These are phyloP conservation scores for Stegostoma tigrinum DNA, from an alignment of 2,113 vertebrate species.

Conservation along the genomic window DNA sequence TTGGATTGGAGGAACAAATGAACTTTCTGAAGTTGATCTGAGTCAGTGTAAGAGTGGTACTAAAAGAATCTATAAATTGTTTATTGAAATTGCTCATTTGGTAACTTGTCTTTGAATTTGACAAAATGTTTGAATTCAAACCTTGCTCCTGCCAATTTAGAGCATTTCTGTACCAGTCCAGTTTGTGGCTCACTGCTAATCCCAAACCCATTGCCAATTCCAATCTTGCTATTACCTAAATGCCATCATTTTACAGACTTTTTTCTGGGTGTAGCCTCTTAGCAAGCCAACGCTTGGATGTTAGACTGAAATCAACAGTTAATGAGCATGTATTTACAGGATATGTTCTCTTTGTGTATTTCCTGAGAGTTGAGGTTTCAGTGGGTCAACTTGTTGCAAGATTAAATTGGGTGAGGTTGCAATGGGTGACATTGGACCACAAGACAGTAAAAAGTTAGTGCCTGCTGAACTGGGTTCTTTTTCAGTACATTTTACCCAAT, in stretches of 20 bases:
- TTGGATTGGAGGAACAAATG: not conserved
- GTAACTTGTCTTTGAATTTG: not conserved
- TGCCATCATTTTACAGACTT: not conserved
- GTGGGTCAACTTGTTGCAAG: not conserved
- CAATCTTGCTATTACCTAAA: not conserved
- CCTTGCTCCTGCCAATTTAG: not conserved
- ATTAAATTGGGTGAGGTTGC: not conserved
- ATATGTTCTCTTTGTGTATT: not conserved
- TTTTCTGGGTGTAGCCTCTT: not conserved
- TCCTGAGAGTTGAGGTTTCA: not conserved
- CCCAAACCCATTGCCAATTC: not conserved
- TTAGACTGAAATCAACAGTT: too few relatives aligned
- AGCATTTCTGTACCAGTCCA: not conserved
- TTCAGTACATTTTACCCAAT: not conserved
- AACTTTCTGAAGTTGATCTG: not conserved
- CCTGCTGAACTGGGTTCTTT: not conserved
- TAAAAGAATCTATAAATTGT: not conserved
- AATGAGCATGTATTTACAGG: not conserved
- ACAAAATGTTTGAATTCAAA: not conserved
- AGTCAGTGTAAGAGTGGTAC: not conserved
- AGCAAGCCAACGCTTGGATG: not conserved
- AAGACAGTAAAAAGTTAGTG: not conserved
- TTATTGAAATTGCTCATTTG: not conserved
- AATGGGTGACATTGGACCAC: not conserved
- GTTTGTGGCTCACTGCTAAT: not conserved